Conservation (phyloP, 2,888 invertebrate species). For the Darwinula stevensoni region DNA sequence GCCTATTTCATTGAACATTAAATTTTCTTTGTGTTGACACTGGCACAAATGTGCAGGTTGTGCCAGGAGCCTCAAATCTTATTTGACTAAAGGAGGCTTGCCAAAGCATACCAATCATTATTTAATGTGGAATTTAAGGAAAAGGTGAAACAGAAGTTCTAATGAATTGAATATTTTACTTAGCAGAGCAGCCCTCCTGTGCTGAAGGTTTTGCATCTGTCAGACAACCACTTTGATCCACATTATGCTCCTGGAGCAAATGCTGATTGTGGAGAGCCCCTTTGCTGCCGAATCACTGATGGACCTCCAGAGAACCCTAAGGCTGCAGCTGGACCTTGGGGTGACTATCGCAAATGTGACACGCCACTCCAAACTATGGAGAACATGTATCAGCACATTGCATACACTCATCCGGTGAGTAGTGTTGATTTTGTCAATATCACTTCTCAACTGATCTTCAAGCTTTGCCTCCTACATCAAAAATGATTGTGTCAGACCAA, state of each 20-base stretch:
- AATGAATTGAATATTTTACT: too few species aligned
- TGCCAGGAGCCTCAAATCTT: too few species aligned
- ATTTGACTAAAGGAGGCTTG: too few species aligned
- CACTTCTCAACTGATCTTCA: not conserved
- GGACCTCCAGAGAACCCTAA: slow-evolving; percentile 42
- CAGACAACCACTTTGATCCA: slow-evolving; percentile 85
- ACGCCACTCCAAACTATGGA: slow-evolving; percentile 73
- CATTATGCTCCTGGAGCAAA: slow-evolving; percentile 57
- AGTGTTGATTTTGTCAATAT: too few species aligned
- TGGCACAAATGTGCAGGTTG: too few species aligned
- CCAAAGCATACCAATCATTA: too few species aligned
- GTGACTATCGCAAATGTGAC: slow-evolving; percentile 82
- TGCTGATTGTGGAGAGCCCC: slow-evolving; percentile 72
- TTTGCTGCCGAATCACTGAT: slow-evolving; percentile 35
- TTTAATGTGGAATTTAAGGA: too few species aligned
- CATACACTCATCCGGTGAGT: slow-evolving; percentile 48
- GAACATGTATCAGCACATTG: slow-evolving; percentile 65
- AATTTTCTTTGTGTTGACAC: too few species aligned
- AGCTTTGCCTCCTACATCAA: too few species aligned
- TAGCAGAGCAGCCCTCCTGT: slow-evolving; percentile 24
- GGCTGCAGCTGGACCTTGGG: slow-evolving; percentile 74
- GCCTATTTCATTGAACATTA: too few species aligned
- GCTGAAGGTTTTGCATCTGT: slow-evolving; percentile 78
- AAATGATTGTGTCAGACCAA: too few species aligned
- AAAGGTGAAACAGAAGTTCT: too few species aligned